Evolutionary conservation across 1,140 invertebrate species (phyloP).

Genomic region (Drosophila navojoa): DNA sequence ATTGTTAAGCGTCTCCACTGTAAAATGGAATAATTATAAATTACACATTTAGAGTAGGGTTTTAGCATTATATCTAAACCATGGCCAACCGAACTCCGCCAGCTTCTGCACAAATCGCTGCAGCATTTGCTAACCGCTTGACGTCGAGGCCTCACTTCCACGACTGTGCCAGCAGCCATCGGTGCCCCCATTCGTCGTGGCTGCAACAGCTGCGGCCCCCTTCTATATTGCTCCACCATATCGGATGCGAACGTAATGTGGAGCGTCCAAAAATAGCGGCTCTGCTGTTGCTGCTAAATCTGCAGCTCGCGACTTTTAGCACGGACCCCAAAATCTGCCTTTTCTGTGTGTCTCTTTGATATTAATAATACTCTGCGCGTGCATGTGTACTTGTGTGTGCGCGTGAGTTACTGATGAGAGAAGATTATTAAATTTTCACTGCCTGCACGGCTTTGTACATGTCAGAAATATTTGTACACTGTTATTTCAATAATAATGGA

Average conservation of each 20-base stretch:
- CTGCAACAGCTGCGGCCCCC: slow-evolving; percentile 27
- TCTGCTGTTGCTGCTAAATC: slow-evolving; percentile 49
- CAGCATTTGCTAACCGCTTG: slow-evolving; percentile 47
- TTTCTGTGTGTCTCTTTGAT: neutral
- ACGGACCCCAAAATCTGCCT: slow-evolving; percentile 17
- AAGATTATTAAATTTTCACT: neutral
- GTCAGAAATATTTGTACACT: neutral
- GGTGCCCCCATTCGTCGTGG: slow-evolving; percentile 34
- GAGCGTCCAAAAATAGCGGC: slow-evolving; percentile 66
- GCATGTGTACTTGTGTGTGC: neutral
- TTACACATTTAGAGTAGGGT: neutral
- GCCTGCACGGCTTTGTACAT: neutral
- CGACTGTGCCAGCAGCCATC: slow-evolving; percentile 24
- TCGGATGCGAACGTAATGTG: slow-evolving; percentile 37
- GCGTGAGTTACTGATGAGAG: neutral
- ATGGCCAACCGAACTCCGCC: slow-evolving; percentile 49
- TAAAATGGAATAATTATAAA: slow-evolving; percentile 56
- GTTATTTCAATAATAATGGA: no score
- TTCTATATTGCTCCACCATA: slow-evolving; percentile 38
- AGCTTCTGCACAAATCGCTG: slow-evolving; percentile 51
- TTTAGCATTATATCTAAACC: slow-evolving; percentile 4
- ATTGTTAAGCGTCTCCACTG: slow-evolving; percentile 88
- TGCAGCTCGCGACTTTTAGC: slow-evolving; percentile 25
- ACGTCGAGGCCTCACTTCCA: slow-evolving; percentile 40
- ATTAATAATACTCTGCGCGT: slow-evolving; percentile 1